Conservation (phyloP, 1,140 invertebrate species). For the Rhysida immarginata region DNA sequence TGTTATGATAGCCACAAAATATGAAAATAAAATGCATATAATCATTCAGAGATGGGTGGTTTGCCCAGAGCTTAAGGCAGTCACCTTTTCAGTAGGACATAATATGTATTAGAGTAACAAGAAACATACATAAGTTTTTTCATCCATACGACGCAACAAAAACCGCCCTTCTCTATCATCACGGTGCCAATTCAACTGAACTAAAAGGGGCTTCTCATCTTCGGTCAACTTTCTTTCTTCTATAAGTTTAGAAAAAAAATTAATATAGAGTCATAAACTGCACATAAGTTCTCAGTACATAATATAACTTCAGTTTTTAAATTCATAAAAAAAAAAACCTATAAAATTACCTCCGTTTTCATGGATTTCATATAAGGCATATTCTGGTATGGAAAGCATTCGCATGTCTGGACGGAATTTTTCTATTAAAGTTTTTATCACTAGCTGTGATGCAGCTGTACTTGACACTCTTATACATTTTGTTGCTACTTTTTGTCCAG, state of each 20-base stretch:
- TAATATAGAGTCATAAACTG: too few relatives aligned
- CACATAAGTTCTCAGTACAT: too few relatives aligned
- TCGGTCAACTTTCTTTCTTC: slow-evolving; percentile 77
- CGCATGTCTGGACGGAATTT: slow-evolving; percentile 99
- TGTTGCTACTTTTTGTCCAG: slow-evolving; percentile 92
- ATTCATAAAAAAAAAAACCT: background rate
- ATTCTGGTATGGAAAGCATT: slow-evolving; percentile 89
- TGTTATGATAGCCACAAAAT: too few relatives aligned
- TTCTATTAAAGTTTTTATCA: slow-evolving; percentile 92
- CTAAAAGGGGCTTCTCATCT: slow-evolving; percentile 85
- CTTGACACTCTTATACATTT: slow-evolving; percentile 97
- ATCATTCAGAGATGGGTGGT: too few relatives aligned
- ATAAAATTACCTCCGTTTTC: slow-evolving; percentile 60
- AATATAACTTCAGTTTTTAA: too few relatives aligned
- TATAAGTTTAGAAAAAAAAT: too few relatives aligned
- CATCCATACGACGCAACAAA: slow-evolving; percentile 73
- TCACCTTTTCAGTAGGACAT: too few relatives aligned
- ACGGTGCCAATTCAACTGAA: slow-evolving; percentile 98
- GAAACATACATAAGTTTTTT: slow-evolving; percentile 35
- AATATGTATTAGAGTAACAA: too few relatives aligned
- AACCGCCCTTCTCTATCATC: slow-evolving; percentile 96
- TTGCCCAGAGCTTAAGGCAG: too few relatives aligned
- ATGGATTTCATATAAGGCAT: slow-evolving; percentile 94
- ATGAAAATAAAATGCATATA: background rate
- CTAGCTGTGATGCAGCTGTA: slow-evolving; percentile 82